Conservation (phyloP, 2,888 invertebrate species). For the Epistrophe grossulariae region DNA sequence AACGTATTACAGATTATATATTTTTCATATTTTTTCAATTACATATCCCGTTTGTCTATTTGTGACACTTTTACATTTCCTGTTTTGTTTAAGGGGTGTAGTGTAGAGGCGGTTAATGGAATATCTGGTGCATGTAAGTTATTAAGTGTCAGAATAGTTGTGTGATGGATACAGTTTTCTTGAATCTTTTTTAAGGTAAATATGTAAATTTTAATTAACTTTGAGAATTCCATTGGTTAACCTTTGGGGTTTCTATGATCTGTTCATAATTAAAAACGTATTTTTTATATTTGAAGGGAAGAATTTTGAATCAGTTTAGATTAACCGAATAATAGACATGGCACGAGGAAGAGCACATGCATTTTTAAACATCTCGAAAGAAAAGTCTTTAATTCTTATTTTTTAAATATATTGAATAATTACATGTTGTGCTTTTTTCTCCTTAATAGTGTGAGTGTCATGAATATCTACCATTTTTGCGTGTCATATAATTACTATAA, state of each 20-base stretch:
- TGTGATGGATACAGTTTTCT: slow-evolving; percentile 31
- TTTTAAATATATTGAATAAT: background rate
- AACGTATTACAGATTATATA: slow-evolving; percentile 72
- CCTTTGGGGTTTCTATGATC: slow-evolving; percentile 54
- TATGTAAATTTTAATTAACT: slow-evolving; percentile 65
- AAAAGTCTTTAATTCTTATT: background rate
- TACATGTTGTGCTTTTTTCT: too few relatives aligned
- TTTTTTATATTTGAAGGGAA: slow-evolving; percentile 30
- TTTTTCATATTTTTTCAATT: slow-evolving; percentile 74
- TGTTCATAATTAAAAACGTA: slow-evolving; percentile 71
- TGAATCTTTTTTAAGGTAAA: background rate
- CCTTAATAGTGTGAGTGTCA: too few relatives aligned
- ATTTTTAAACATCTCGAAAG: background rate
- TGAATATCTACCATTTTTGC: too few relatives aligned
- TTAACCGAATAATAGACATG: background rate
- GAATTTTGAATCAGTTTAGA: background rate
- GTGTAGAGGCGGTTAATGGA: background rate
- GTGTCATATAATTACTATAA: too few relatives aligned
- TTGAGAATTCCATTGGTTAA: slow-evolving; percentile 40
- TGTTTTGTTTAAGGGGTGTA: slow-evolving; percentile 50
- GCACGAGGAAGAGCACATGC: slow-evolving; percentile 7
- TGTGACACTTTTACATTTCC: slow-evolving; percentile 74
- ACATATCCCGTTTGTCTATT: slow-evolving; percentile 69
- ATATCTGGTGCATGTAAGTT: slow-evolving; percentile 41
- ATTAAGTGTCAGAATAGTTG: slow-evolving; percentile 56